Percentiles rank a stretch among this genome's conserved stretches.
These are phyloP conservation scores for Anneissia japonica DNA, from an alignment of 35 echinoderm and acorn worm genomes.

Conservation along the genomic window DNA sequence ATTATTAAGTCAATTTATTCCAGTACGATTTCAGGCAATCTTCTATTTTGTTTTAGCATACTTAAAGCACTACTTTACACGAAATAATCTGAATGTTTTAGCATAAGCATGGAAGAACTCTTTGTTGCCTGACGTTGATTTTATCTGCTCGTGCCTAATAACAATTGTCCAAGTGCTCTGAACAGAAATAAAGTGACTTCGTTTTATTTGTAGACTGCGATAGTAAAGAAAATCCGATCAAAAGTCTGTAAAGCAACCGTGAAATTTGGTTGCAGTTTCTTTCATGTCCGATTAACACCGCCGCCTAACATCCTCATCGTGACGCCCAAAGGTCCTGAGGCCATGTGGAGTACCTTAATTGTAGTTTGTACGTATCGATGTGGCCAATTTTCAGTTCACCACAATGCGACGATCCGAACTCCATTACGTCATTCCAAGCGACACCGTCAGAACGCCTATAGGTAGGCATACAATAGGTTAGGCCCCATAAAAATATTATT, in stretches of 20 bases:
- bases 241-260: background rate
- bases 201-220: background rate
- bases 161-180: background rate
- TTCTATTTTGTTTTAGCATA: background rate
- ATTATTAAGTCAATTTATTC: background rate
- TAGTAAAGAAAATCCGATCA: background rate
- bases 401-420: too few relatives aligned
- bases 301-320: background rate
- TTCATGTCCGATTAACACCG: background rate
- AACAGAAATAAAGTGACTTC: background rate
- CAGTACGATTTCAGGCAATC: background rate
- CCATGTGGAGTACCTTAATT: too few relatives aligned
- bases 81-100: background rate
- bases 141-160: background rate
- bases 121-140: background rate
- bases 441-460: too few relatives aligned
- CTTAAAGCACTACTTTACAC: background rate
- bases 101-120: background rate
- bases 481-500: too few relatives aligned
- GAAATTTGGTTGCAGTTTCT: background rate
- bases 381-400: too few relatives aligned
- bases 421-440: too few relatives aligned
- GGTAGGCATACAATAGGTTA: too few relatives aligned
- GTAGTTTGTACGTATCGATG: too few relatives aligned
- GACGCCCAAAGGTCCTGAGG: background rate